Evolutionary conservation across 2,888 invertebrate species (phyloP), one percentile per base, ranked within the genome.

Genomic region (Parthenolecanium corni): DNA sequence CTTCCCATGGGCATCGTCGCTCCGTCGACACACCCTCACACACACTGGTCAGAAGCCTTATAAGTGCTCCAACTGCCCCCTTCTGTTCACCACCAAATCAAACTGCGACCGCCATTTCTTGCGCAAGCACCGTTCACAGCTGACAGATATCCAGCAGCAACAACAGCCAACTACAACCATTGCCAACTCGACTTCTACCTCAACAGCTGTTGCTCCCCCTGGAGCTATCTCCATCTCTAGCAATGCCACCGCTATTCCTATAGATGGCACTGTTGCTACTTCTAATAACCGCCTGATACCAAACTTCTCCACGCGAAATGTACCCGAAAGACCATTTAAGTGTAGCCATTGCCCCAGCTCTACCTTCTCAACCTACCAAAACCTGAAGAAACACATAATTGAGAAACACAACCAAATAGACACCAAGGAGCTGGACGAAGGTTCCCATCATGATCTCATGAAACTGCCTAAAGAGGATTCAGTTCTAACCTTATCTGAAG

Each of bases 21-120:
- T 96, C 24, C 83, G 93, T n/a, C 82, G 96, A 11, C 96, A 96
- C 73, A 88, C 96, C 40, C 76, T 92, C 5, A 96, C 96, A 0
- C 96, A 96, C 73, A 96, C 95, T 0, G 93, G 89, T 1, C 94
- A 95, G 72, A 96, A 96, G 72, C 96, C 96, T 0, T 96, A 87
- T 77, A 91, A 93, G 72, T 96, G 96, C 74, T 86, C 89, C 0
- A 86, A 90, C 71, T 96, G 96, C 72, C 88, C 90, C 0, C 79
- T 95, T 9, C 82, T 92, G 1, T 96, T 96, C 74, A 96, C 95
- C 38, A 96, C 95, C 1, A 96, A 96, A 73, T 94, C 94, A 9
- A 96, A 96, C 75, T 91, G 96, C 73, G 96, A 96, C 72, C 86
- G 96, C 12, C 96, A 96, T 73, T 76, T 96, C 65, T 75, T 69